Conservation (phyloP, 1,140 invertebrate genomes). For the Macrobrachium rosenbergii region DNA sequence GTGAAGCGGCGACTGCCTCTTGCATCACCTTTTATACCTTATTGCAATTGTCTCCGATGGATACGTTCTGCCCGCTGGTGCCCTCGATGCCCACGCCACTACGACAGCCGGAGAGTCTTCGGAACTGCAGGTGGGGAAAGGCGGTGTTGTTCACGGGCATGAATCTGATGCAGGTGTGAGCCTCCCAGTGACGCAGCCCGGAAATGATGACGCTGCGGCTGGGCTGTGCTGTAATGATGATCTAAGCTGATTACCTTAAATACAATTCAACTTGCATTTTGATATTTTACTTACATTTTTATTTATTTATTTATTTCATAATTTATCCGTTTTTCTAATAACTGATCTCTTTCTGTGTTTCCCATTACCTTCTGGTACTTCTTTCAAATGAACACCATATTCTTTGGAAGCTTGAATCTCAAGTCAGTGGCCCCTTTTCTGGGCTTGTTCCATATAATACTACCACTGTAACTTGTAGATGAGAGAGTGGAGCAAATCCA, state of each 20-base stretch:
- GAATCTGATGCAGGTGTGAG: slow-evolving; percentile 47
- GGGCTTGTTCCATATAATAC: too few species aligned
- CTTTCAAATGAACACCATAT: too few species aligned
- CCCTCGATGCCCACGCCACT: slow-evolving; percentile 69
- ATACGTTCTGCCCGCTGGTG: slow-evolving; percentile 67
- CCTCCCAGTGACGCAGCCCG: slow-evolving; percentile 44
- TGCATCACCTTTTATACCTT: slow-evolving; percentile 66
- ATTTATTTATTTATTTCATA: too few species aligned
- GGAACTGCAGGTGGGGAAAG: slow-evolving; percentile 57
- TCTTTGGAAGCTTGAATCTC: too few species aligned
- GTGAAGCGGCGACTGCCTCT: neutral
- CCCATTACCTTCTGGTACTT: too few species aligned
- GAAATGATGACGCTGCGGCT: slow-evolving; percentile 4
- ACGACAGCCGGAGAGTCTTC: slow-evolving; percentile 67
- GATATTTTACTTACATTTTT: too few species aligned
- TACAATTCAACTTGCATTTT: too few species aligned
- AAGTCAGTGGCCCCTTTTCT: too few species aligned
- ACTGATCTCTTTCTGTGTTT: too few species aligned
- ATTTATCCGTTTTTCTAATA: too few species aligned
- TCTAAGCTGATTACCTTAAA: neutral
- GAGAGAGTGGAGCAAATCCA: too few species aligned
- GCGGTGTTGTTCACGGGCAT: slow-evolving; percentile 37
- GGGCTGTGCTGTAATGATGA: slow-evolving; percentile 22
- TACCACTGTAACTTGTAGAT: too few species aligned
- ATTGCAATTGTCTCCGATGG: slow-evolving; percentile 69